Evolutionary conservation across 2,797 vertebrate genomes (phyloP).

Genomic region (Cossypha heuglini): DNA sequence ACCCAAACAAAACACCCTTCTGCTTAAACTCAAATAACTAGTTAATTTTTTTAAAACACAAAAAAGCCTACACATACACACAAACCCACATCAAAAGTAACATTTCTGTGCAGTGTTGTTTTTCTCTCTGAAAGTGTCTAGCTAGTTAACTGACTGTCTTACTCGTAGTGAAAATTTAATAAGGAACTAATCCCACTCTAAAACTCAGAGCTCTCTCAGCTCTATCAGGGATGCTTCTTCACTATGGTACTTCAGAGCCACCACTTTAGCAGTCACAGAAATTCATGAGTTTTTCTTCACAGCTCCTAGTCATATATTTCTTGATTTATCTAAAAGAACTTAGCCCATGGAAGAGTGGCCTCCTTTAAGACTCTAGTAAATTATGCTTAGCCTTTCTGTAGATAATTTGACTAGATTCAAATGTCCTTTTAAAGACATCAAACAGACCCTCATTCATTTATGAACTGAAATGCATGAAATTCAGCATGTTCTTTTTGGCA

Average conservation of each 20-base stretch:
- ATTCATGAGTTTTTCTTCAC: not conserved
- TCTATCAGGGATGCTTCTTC: not conserved
- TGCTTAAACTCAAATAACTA: not conserved
- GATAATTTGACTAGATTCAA: not conserved
- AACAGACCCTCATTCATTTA: not conserved
- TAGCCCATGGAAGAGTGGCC: not conserved
- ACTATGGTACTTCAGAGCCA: not conserved
- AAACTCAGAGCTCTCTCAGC: not conserved
- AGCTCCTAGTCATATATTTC: not conserved
- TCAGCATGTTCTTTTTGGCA: not conserved
- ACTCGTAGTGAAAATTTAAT: not conserved
- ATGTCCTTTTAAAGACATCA: not conserved
- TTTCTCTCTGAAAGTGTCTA: not conserved
- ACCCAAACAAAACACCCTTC: fast-evolving
- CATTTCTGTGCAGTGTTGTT: not conserved
- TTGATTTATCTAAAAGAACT: not conserved
- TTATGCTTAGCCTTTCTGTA: not conserved
- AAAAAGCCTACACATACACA: no score
- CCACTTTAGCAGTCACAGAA: not conserved
- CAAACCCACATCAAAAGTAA: not conserved
- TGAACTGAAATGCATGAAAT: not conserved
- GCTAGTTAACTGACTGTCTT: not conserved
- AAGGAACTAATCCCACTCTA: not conserved
- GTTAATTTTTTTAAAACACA: not conserved
- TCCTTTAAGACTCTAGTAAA: not conserved